Percentiles rank a stretch among this genome's conserved stretches.
These are phyloP conservation scores for Lasiurus cinereus DNA, from an alignment of 2,113 vertebrate genomes.

Conservation along the genomic window DNA sequence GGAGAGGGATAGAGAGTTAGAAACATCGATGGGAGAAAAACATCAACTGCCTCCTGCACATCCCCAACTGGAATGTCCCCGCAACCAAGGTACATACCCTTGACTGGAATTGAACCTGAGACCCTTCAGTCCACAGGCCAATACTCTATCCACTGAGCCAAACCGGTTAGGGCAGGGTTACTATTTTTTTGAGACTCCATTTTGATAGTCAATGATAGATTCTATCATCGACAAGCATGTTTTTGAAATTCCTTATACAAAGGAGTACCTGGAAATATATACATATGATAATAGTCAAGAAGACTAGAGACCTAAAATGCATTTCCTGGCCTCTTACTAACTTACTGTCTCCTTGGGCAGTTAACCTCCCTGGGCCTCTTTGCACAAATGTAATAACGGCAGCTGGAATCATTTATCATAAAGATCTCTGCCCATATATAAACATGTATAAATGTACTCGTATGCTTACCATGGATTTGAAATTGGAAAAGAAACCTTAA, in stretches of 20 bases:
- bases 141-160: too few species aligned
- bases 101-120: too few species aligned
- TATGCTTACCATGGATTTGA: not conserved
- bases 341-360: not conserved
- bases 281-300: constrained; percentile 4
- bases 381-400: not conserved
- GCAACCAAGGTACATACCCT: too few species aligned
- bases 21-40: too few species aligned
- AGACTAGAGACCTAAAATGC: not conserved
- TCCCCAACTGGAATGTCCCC: too few species aligned
- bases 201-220: constrained; percentile 12
- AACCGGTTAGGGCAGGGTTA: not conserved
- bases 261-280: not conserved
- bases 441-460: not conserved
- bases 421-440: not conserved
- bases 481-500: constrained; percentile 42
- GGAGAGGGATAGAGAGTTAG: too few species aligned
- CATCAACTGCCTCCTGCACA: too few species aligned
- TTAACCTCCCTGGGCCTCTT: not conserved
- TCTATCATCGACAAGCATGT: not conserved
- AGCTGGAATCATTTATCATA: not conserved
- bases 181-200: not conserved
- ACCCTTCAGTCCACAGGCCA: too few species aligned
- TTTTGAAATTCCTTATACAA: constrained; percentile 29
- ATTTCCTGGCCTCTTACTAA: not conserved